Evolutionary conservation across 2,888 invertebrate genomes (phyloP), one percentile per base, ranked within the genome.

Genomic region (Heteromurus nitidus): DNA sequence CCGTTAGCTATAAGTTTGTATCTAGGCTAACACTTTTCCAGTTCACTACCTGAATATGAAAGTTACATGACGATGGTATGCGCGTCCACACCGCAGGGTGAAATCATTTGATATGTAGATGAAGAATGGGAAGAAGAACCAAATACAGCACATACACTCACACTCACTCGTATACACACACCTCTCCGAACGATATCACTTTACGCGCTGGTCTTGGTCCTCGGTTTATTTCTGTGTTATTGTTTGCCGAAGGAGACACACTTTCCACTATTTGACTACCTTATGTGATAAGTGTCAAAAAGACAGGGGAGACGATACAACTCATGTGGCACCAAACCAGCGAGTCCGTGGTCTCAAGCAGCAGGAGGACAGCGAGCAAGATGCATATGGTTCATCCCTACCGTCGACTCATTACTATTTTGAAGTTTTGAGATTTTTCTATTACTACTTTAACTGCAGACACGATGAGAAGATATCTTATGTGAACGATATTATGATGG

Each of bases 231-330:
- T 64, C 64, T 64, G 50, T 75, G 31, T 58, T 65, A 50, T 47
- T 75, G 65, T 75, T 75, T 75, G 50, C 58, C 44, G 67, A 67
- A 42, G 58, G 75, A 67, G 75, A 75, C 75, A 75, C 67, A 75
- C 75, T 75, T 75, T 75, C 67, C 75, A 75, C 75, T 75, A 24
- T 74, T 74, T 74, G 65, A 31, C 74, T 20, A 22, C 22, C 22
- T 22, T 64, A 36, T 58, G 75, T 67, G 75, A 65, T 67, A 65
- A 55, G 67, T 55, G 75, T 75, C 75, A 65, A 55, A 58, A 75
- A 28, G 53, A 36, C 58, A n/a, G 75, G 55, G 75, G 53, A 50
- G 68, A 53, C 20, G 30, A 36, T 65, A 13, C 18, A 31, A 55
- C 22, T 44, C 65, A 58, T 58, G 67, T 67, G 67, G 67, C 75